Conservation (phyloP, 35 echinoderm and acorn worm species). For the Holothuria glaberrima region DNA sequence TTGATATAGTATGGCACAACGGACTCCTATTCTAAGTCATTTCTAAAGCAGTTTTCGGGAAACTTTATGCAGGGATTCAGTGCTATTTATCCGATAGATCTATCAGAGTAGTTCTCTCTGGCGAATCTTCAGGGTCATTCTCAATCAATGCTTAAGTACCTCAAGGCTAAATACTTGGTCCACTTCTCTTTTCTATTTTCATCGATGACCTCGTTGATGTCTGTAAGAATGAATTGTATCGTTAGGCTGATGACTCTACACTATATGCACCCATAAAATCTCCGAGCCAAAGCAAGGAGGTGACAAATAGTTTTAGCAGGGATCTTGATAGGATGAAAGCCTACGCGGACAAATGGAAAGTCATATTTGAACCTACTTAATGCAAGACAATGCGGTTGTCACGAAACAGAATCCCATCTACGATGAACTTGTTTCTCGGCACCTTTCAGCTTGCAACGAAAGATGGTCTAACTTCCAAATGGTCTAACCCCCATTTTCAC, state of each 20-base stretch:
- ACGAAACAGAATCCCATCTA: conserved; percentile 32
- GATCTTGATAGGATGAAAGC: too few species aligned
- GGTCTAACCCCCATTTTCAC: too few species aligned
- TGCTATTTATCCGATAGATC: conserved; percentile 11
- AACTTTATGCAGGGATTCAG: neutral
- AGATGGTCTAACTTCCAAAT: too few species aligned
- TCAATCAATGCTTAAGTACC: conserved; percentile 33
- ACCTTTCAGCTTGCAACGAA: neutral
- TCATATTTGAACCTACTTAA: too few species aligned
- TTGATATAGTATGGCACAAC: conserved; percentile 81
- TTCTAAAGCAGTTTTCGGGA: neutral
- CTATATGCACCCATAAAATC: neutral
- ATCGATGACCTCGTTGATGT: conserved; percentile 46
- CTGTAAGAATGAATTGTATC: conserved; percentile 16
- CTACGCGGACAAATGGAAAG: too few species aligned
- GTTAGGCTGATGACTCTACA: neutral
- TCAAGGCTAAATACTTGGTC: conserved; percentile 40
- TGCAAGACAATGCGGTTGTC: too few species aligned
- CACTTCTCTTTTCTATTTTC: conserved; percentile 49
- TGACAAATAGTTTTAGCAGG: too few species aligned
- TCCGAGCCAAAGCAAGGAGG: conserved; percentile 20
- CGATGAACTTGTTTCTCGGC: conserved; percentile 2
- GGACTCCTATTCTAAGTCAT: conserved; percentile 52
- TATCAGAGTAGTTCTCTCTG: conserved; percentile 19
- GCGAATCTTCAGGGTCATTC: conserved; percentile 1